Evolutionary conservation across 2,797 vertebrate species (phyloP), one percentile per base, ranked within the genome.

Genomic region (Antennarius maculatus): DNA sequence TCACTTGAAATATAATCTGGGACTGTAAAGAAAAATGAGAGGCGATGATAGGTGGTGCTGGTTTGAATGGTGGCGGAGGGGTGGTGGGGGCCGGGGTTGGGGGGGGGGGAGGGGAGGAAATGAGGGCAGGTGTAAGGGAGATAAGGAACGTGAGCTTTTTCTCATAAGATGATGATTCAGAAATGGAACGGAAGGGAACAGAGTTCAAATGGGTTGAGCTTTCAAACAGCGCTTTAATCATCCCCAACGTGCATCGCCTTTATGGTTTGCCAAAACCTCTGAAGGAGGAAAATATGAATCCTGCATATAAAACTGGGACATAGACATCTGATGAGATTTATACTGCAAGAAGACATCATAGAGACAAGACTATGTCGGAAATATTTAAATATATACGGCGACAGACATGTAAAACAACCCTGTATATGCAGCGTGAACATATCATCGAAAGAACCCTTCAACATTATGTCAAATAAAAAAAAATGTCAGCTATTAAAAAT

Each of bases 171-270:
- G 84, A 79, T 86, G 83, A 85, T 82, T 87, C 84, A 86, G 82
- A 80, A 74, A 80, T 58, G 63, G 79, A 81, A 75, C 49, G 67
- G 71, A 29, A 7, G 76, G 78, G 77, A 86, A 84, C 80, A 81
- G 77, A 86, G 88, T 90, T 90, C 83, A 89, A 89, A 91, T 85
- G 74, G 78, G 76, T 81, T 77, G 75, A 76, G 85, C 80, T 85
- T 85, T 84, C 76, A 87, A 86, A 85, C 61, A 10, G 71, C 37
- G 54, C 83, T 82, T 90, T 88, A 88, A 88, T 90, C 86, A 88
- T 80, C 66, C 72, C 69, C 57, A 39, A 65, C 57, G 29, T 80
- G 71, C 78, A 69, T 23, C 69, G 76, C 69, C 79, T 83, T 83
- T 63, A 78, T 70, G 67, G 66, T 69, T 72, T 70, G 76, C 77